Percentiles rank a stretch among this genome's conserved stretches.
Evolutionary conservation across 1,140 invertebrate species (phyloP).

Genomic region (Ylistrum balloti): DNA sequence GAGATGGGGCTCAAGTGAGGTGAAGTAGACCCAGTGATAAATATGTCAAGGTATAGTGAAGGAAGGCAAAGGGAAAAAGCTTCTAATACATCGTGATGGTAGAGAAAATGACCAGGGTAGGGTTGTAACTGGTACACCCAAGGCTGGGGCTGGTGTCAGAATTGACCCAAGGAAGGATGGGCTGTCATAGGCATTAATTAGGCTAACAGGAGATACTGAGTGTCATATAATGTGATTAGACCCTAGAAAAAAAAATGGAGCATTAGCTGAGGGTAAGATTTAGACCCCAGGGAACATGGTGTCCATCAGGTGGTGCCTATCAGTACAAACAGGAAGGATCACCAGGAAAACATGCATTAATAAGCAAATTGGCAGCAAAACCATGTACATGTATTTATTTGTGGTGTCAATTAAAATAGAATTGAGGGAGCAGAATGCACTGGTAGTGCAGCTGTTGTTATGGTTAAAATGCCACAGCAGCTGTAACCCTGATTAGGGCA

Average conservation of each 20-base stretch:
- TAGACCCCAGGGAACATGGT: neutral
- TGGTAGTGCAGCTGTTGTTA: slow-evolving; percentile 17
- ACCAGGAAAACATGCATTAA: slow-evolving; percentile 33
- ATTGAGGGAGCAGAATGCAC: slow-evolving; percentile 4
- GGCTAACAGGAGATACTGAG: too few species aligned
- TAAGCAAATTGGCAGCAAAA: slow-evolving; percentile 33
- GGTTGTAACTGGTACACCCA: too few species aligned
- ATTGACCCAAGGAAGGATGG: too few species aligned
- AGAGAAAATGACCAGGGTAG: too few species aligned
- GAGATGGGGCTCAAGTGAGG: too few species aligned
- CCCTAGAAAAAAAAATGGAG: neutral
- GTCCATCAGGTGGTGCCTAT: slow-evolving; percentile 30
- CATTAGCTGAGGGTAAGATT: neutral
- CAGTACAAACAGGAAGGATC: neutral
- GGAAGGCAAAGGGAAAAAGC: too few species aligned
- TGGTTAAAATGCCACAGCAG: slow-evolving; percentile 32
- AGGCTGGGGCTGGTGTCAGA: too few species aligned
- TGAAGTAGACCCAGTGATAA: too few species aligned
- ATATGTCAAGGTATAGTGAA: too few species aligned
- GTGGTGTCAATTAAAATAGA: slow-evolving; percentile 39
- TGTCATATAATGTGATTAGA: too few species aligned
- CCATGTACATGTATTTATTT: slow-evolving; percentile 30
- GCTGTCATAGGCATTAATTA: too few species aligned
- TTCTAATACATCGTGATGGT: too few species aligned
- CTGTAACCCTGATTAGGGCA: slow-evolving; percentile 31